These are phyloP conservation scores for Arremon aurantiirostris DNA, from an alignment of 2,797 vertebrate genomes.

Conservation along the genomic window DNA sequence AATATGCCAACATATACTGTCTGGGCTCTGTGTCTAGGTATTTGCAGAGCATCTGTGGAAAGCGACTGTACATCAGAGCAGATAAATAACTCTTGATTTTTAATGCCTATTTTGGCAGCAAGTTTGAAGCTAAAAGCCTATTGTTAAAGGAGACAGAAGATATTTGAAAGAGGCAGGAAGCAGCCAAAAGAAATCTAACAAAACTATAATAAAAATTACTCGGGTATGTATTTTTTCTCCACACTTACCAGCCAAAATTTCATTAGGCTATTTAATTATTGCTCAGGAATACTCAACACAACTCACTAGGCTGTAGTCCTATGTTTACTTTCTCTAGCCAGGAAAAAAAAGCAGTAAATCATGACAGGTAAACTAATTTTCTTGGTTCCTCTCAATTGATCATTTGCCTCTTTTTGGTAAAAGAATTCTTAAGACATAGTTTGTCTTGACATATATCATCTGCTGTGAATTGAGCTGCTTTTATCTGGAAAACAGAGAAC, in stretches of 20 bases:
- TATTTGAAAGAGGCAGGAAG: constrained; percentile 36
- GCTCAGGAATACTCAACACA: not conserved
- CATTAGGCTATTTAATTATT: not conserved
- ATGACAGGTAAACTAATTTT: not conserved
- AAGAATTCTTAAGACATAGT: not conserved
- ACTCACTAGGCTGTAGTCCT: not conserved
- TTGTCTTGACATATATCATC: not conserved
- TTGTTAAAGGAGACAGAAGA: constrained; percentile 9
- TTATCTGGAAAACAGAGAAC: not conserved
- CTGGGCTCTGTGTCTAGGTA: not conserved
- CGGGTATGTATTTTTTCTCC: not conserved
- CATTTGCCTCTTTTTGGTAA: not conserved
- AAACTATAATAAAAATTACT: not conserved
- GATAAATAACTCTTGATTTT: constrained; percentile 42
- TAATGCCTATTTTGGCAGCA: constrained; percentile 54
- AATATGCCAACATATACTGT: not conserved
- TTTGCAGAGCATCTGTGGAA: not conserved
- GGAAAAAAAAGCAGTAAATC: not conserved
- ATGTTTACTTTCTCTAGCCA: constrained; percentile 49
- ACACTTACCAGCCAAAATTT: not conserved
- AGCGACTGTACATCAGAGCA: not conserved
- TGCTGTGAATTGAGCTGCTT: not conserved
- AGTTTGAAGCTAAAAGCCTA: not conserved
- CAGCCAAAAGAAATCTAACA: not conserved
- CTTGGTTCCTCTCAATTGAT: not conserved